These are phyloP conservation scores for Bombus difficillimus DNA, from an alignment of 1,140 invertebrate genomes.

Conservation along the genomic window DNA sequence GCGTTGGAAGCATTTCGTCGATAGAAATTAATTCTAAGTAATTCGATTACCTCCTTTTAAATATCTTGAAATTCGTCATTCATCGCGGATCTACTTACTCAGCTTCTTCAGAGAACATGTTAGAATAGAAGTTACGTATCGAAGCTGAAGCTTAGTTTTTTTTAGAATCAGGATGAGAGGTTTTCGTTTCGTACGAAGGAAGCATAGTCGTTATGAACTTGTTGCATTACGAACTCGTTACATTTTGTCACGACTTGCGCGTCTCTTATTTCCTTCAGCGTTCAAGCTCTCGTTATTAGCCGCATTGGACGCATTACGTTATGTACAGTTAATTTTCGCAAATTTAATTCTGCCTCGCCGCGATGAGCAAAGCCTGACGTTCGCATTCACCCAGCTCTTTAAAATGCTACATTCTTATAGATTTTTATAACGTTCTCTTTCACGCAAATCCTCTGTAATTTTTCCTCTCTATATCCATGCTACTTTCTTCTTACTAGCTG, in stretches of 20 bases:
- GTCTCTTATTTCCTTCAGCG: neutral
- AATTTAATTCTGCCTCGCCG: neutral
- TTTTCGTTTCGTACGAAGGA: neutral
- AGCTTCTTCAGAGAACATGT: neutral
- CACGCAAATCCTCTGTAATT: no score
- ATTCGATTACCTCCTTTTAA: neutral
- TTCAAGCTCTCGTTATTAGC: slow-evolving; percentile 26
- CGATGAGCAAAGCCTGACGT: no score
- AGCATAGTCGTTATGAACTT: neutral
- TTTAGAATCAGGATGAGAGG: slow-evolving; percentile 22
- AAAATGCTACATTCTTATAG: no score
- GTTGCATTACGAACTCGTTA: slow-evolving; percentile 18
- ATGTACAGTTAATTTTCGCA: neutral
- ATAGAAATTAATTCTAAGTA: neutral
- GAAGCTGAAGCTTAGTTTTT: neutral
- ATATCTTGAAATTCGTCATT: neutral
- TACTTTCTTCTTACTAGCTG: no score
- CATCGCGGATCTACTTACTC: no score
- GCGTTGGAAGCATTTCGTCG: no score
- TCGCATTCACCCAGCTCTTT: no score
- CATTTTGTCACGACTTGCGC: neutral
- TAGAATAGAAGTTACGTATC: neutral
- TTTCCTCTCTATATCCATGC: no score
- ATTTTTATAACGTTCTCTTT: no score
- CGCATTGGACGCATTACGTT: neutral